A percentile compares a stretch with the other conserved stretches of the same genome.
Conservation (phyloP, 2,888 invertebrate genomes). For the Cristatella mucedo region DNA sequence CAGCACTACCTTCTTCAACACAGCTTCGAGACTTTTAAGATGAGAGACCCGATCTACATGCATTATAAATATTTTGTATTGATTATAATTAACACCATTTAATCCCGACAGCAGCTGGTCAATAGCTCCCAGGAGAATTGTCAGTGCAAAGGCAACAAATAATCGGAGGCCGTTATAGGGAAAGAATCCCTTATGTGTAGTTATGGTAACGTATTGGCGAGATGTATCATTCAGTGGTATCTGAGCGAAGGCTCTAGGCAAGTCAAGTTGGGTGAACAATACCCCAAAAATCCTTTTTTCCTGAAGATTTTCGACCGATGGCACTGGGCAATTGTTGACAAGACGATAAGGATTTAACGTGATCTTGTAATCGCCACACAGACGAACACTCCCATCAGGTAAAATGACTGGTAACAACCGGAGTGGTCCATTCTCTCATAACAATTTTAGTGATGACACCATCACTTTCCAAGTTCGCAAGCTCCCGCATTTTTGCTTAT, state of each 20-base stretch:
- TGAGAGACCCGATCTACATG: slow-evolving; percentile 4
- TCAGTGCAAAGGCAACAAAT: slow-evolving; percentile 15
- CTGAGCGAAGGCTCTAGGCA: slow-evolving; percentile 15
- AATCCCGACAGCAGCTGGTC: slow-evolving; percentile 13
- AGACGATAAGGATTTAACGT: not conserved
- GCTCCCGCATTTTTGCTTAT: too few relatives aligned
- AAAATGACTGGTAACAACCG: not conserved
- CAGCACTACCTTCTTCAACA: slow-evolving; percentile 4
- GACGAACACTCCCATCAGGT: not conserved
- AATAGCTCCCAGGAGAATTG: slow-evolving; percentile 15
- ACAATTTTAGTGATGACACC: too few relatives aligned
- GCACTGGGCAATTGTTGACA: not conserved
- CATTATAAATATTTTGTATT: slow-evolving; percentile 12
- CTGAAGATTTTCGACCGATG: not conserved
- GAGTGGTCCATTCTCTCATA: too few relatives aligned
- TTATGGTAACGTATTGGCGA: slow-evolving; percentile 13
- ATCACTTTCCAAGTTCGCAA: too few relatives aligned
- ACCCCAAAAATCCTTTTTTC: not conserved
- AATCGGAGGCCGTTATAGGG: slow-evolving; percentile 14
- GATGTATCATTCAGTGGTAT: slow-evolving; percentile 13
- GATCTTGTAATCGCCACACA: slow-evolving; percentile 3
- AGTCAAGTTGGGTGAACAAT: slow-evolving; percentile 15
- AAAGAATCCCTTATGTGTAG: too few relatives aligned
- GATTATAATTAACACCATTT: slow-evolving; percentile 3
- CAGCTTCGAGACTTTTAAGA: not conserved